Conservation (phyloP, 1,140 invertebrate genomes). For the Pogonus chalceus region DNA sequence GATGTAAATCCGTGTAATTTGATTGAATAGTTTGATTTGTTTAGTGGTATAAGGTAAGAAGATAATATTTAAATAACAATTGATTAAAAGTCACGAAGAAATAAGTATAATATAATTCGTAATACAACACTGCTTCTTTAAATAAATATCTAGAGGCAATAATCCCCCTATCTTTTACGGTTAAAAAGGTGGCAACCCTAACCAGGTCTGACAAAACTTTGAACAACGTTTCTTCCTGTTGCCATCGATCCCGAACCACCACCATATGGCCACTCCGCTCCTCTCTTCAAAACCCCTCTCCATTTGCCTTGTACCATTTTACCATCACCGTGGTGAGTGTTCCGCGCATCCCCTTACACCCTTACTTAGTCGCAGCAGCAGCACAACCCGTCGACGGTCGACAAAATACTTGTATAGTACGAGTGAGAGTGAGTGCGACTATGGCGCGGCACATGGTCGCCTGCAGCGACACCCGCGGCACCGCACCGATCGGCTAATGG, state of each 20-base stretch:
- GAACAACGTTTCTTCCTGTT: conserved; percentile 5
- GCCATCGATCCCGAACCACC: background rate
- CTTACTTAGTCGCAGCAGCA: background rate
- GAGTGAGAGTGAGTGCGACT: too few relatives aligned
- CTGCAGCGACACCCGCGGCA: background rate
- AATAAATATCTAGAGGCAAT: background rate
- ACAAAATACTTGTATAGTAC: too few relatives aligned
- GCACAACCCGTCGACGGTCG: background rate
- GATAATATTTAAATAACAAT: too few relatives aligned
- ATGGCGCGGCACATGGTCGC: background rate
- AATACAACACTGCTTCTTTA: background rate
- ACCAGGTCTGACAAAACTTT: conserved; percentile 1
- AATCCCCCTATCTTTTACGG: conserved; percentile 1
- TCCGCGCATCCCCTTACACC: background rate
- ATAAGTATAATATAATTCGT: too few relatives aligned
- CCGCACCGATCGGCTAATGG: background rate
- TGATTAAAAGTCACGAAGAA: too few relatives aligned
- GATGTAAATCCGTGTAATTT: too few relatives aligned
- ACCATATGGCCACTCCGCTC: background rate
- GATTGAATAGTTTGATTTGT: too few relatives aligned
- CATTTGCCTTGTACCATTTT: too few relatives aligned
- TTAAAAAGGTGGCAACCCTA: conserved; percentile 5
- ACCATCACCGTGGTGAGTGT: background rate
- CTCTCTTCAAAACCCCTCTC: background rate
- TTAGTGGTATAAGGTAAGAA: too few relatives aligned